Evolutionary conservation across 1,140 invertebrate genomes (phyloP), one percentile per base, ranked within the genome.

Genomic region (Zaprionus gabonicus): DNA sequence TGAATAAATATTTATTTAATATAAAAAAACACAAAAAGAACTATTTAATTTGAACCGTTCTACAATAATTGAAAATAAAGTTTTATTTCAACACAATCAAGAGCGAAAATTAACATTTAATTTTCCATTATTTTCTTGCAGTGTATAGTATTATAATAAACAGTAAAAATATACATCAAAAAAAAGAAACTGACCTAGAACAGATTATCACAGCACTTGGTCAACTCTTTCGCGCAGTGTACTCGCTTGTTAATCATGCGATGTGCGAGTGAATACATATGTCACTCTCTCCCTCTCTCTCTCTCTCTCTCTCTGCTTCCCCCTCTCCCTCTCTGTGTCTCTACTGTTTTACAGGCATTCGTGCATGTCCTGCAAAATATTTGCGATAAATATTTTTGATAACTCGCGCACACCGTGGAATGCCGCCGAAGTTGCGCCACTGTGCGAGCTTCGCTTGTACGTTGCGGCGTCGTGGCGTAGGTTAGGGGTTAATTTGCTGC

Each of bases 321-420:
- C 57, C 9, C 31, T 57, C 17, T 28, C 31, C 20, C 7, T 28
- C 3, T 36, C 5, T 53, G 0, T n/a, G 12, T 27, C 31, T 46
- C n/a, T 46, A 46, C 51, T 51, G 46, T 51, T 44, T 28, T 63
- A 20, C 27, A 23, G 31, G 31, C 60, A 59, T 72, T 53, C 69
- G 64, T 74, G 60, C 60, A 68, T 66, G 66, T 75, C 31, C 67
- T 66, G 66, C 51, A 20, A 67, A 76, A 64, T 71, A 76, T 71
- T 75, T 59, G 66, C 56, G 66, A 74, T 72, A 72, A 46, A 76
- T 68, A 73, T 71, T 77, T 77, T 77, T 68, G 75, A 77, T 77
- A 77, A 68, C 44, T 65, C 60, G 70, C 63, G 64, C 63, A 72
- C 63, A 66, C 73, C 55, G 58, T 41, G 77, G 73, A 76, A 79